phyloP scores from a whole-genome alignment of 2,797 vertebrate genomes.

The Chaenodraco wilsoni region DNA sequence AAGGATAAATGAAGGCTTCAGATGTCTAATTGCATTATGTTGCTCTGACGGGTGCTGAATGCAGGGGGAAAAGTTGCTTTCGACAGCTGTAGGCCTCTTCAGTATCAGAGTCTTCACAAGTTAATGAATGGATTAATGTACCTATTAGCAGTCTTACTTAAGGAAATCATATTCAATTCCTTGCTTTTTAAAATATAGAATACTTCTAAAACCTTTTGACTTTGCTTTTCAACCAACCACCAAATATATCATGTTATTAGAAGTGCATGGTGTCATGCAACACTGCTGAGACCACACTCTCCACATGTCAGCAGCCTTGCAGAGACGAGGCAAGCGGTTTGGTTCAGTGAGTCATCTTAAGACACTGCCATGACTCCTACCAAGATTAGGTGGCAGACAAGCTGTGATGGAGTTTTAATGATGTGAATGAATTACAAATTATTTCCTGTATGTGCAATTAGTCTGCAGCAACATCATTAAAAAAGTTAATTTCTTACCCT shows the following conservation, averaged over 20 bases:
- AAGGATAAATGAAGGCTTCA: conserved; percentile 40
- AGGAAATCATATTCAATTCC: background rate
- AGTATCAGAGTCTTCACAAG: conserved; percentile 1
- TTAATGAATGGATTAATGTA: conserved; percentile 2
- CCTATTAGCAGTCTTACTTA: background rate
- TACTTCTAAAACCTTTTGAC: background rate
- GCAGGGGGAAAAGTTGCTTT: conserved; percentile 15
- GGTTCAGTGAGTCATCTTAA: background rate
- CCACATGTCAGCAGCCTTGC: background rate
- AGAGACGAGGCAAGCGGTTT: background rate
- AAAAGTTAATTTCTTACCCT: conserved; percentile 24
- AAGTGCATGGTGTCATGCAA: background rate
- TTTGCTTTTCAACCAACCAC: background rate
- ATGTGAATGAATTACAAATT: conserved; percentile 18
- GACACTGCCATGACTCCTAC: background rate
- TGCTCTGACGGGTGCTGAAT: background rate
- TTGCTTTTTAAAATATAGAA: background rate
- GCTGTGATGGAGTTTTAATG: background rate
- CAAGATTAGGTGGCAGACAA: conserved; percentile 4
- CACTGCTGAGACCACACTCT: background rate
- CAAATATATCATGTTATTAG: background rate
- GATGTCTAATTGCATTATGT: conserved; percentile 49
- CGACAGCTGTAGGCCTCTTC: conserved; percentile 15
- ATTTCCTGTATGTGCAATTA: conserved; percentile 17
- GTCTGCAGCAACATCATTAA: background rate